phyloP scores from a whole-genome alignment of 2,888 invertebrate genomes.

The Crematogaster levior region DNA sequence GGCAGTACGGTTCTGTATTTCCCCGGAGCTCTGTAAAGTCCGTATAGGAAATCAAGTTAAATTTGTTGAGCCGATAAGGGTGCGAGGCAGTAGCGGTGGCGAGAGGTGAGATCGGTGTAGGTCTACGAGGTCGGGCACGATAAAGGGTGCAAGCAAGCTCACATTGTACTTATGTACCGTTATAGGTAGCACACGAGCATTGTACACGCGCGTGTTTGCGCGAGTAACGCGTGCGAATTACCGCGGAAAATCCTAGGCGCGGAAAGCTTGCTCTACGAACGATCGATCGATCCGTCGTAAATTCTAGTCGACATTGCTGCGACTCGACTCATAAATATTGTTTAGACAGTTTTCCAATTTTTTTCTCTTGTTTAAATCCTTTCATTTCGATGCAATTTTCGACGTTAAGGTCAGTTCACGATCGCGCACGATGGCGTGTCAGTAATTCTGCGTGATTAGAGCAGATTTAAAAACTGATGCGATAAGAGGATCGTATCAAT shows the following conservation, averaged over 20 bases:
- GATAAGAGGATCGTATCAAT: conserved; percentile 52
- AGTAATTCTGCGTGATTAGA: conserved; percentile 55
- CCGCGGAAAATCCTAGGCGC: conserved; percentile 64
- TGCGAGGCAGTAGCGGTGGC: conserved; percentile 61
- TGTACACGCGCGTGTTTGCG: conserved; percentile 45
- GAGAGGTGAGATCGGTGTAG: conserved; percentile 29
- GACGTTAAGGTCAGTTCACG: conserved; percentile 59
- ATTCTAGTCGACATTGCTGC: conserved; percentile 42
- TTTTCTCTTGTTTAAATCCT: not conserved
- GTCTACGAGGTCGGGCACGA: conserved; percentile 68
- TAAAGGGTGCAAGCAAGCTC: conserved; percentile 73
- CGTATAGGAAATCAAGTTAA: conserved; percentile 84
- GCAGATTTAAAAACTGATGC: conserved; percentile 50
- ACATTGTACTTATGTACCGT: conserved; percentile 71
- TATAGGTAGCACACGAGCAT: conserved; percentile 21
- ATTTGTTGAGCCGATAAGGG: conserved; percentile 83
- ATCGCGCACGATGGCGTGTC: conserved; percentile 58
- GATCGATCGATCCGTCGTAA: conserved; percentile 63
- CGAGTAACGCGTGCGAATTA: conserved; percentile 64
- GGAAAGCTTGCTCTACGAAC: conserved; percentile 65
- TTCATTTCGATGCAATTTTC: conserved; percentile 55
- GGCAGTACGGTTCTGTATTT: conserved; percentile 79
- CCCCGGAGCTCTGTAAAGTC: conserved; percentile 81
- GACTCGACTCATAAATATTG: conserved; percentile 28
- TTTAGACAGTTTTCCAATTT: conserved; percentile 1